These are phyloP conservation scores for Tichodroma muraria DNA, from an alignment of 2,113 vertebrate genomes.

Conservation along the genomic window DNA sequence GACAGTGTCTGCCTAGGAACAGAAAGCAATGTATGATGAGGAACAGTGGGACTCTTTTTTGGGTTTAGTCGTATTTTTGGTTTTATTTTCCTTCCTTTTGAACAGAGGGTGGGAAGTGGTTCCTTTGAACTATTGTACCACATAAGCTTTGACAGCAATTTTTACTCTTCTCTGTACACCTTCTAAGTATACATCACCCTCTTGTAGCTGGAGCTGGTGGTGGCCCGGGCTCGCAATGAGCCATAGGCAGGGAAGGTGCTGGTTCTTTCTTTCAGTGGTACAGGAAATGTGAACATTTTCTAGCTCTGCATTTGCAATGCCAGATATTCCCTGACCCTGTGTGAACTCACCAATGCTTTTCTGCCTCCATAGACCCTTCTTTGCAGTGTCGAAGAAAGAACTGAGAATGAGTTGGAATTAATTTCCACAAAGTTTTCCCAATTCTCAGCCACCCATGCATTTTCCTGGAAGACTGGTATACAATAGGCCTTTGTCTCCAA, in stretches of 20 bases:
- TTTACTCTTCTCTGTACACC: not conserved
- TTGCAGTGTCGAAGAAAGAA: slow-evolving; percentile 1
- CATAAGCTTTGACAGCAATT: not conserved
- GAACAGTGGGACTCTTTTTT: not conserved
- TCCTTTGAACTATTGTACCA: not conserved
- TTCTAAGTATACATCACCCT: not conserved
- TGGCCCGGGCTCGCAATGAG: not conserved
- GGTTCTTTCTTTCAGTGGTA: not conserved
- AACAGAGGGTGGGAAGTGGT: not conserved
- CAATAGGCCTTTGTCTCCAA: slow-evolving; percentile 43
- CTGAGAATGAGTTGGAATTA: not conserved
- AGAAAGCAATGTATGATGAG: not conserved
- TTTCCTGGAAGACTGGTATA: slow-evolving; percentile 26
- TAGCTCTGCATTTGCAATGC: not conserved
- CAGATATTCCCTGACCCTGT: not conserved
- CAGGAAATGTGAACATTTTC: not conserved
- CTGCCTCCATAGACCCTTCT: not conserved
- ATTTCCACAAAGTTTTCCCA: slow-evolving; percentile 14
- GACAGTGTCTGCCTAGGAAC: not conserved
- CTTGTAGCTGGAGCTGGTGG: not conserved
- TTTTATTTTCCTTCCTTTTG: not conserved
- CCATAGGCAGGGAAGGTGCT: not conserved
- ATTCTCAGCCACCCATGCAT: not conserved
- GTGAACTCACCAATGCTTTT: not conserved
- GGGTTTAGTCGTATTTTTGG: not conserved